Percentiles rank a stretch among this genome's conserved stretches.
phyloP scores from a whole-genome alignment of 2,113 vertebrate species.

The Neotoma lepida region DNA sequence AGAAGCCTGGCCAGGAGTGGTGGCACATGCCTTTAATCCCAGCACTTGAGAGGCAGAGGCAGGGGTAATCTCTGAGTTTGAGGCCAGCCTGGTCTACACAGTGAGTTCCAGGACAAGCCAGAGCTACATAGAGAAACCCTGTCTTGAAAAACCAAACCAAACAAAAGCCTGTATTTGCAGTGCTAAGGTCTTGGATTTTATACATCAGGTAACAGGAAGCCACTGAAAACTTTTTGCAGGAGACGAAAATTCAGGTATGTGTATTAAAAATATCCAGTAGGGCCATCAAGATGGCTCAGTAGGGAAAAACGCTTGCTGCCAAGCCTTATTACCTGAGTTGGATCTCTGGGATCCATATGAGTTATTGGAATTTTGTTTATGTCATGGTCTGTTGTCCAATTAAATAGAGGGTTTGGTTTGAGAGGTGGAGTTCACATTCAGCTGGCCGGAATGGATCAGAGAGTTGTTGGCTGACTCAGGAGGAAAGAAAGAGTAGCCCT shows the following conservation, averaged over 20 bases:
- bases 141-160: neutral
- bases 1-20: neutral
- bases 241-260: constrained; percentile 58
- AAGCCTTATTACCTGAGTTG: neutral
- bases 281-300: neutral
- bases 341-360: neutral
- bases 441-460: too few species aligned
- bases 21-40: neutral
- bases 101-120: neutral
- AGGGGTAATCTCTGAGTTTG: neutral
- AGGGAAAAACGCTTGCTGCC: neutral
- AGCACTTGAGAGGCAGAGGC: neutral
- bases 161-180: neutral
- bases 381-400: too few species aligned
- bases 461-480: too few species aligned
- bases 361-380: too few species aligned
- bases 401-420: too few species aligned
- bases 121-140: neutral
- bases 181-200: constrained; percentile 34
- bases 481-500: too few species aligned
- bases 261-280: neutral
- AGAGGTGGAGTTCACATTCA: too few species aligned
- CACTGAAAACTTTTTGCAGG: neutral
- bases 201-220: neutral
- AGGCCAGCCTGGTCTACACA: neutral